phyloP scores from a whole-genome alignment of 92 coral and sea anemone genomes.

The Bergia sp. region DNA sequence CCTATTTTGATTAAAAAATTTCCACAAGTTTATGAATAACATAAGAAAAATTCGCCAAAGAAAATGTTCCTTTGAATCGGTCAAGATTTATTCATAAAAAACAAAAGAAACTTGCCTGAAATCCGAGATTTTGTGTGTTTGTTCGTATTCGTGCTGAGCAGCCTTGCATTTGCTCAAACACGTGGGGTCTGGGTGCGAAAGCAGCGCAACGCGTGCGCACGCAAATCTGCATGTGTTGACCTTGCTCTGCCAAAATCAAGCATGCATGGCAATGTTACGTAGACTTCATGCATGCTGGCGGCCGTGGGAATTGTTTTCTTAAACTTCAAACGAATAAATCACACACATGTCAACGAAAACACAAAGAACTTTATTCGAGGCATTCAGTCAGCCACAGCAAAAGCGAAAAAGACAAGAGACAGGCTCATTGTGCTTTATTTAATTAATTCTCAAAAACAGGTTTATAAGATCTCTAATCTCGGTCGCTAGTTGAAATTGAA shows the following conservation, averaged over 20 bases:
- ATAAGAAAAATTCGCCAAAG: conserved; percentile 1
- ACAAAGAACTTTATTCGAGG: conserved; percentile 33
- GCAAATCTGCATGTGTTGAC: conserved; percentile 16
- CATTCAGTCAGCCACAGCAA: conserved; percentile 4
- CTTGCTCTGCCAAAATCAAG: conserved; percentile 3
- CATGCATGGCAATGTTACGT: conserved; percentile 7
- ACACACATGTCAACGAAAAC: conserved; percentile 9
- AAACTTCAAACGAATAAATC: conserved; percentile 17
- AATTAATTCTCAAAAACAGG: conserved; percentile 3
- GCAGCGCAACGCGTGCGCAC: conserved; percentile 27
- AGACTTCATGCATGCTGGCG: neutral
- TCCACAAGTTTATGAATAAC: neutral
- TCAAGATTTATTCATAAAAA: neutral
- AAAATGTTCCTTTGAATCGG: neutral
- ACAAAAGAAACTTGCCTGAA: neutral
- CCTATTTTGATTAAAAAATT: no score
- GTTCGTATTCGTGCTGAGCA: conserved; percentile 22
- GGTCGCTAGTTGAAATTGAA: neutral
- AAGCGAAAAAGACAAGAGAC: conserved; percentile 28
- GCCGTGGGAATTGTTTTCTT: conserved; percentile 17
- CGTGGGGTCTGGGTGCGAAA: conserved; percentile 40
- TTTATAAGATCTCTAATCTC: neutral
- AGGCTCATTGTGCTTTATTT: conserved; percentile 18
- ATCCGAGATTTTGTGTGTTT: neutral
- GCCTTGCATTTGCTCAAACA: conserved; percentile 21